Evolutionary conservation across 2,888 invertebrate genomes (phyloP).

Genomic region (Acanthopleura granulata): DNA sequence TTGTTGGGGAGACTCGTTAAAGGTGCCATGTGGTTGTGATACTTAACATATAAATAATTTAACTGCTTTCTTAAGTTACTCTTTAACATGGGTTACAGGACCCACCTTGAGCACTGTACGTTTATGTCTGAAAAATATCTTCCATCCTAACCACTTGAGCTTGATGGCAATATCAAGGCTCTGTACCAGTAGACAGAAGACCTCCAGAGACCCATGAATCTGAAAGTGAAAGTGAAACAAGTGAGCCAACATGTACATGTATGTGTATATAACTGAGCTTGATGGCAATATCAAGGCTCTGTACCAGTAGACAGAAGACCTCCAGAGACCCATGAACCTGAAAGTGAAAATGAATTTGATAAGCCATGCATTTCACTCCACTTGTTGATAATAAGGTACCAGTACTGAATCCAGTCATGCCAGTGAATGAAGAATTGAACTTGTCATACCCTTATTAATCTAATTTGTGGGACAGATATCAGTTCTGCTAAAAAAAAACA

Average conservation of each 20-base stretch:
- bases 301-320: conserved; percentile 80
- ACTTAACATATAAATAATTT: no score
- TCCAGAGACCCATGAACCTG: conserved; percentile 86
- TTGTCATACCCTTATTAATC: no score
- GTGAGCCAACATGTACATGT: no score
- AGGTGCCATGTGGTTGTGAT: no score
- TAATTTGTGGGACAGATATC: no score
- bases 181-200: conserved; percentile 82
- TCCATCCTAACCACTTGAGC: conserved; percentile 87
- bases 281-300: conserved; percentile 83
- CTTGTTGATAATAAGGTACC: no score
- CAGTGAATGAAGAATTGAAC: no score
- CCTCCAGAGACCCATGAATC: conserved; percentile 85
- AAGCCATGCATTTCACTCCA: no score
- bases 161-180: conserved; percentile 84
- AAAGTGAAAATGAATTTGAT: conserved; percentile 49
- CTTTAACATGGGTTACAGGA: neutral
- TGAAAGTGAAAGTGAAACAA: conserved; percentile 67
- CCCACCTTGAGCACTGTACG: conserved; percentile 86
- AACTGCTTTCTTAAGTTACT: no score
- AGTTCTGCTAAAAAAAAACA: no score
- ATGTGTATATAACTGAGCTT: conserved; percentile 79
- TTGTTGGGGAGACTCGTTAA: no score
- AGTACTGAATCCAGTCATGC: no score
- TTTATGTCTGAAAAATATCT: conserved; percentile 85